phyloP scores from a whole-genome alignment of 2,113 vertebrate species.

The Elephas maximus region DNA sequence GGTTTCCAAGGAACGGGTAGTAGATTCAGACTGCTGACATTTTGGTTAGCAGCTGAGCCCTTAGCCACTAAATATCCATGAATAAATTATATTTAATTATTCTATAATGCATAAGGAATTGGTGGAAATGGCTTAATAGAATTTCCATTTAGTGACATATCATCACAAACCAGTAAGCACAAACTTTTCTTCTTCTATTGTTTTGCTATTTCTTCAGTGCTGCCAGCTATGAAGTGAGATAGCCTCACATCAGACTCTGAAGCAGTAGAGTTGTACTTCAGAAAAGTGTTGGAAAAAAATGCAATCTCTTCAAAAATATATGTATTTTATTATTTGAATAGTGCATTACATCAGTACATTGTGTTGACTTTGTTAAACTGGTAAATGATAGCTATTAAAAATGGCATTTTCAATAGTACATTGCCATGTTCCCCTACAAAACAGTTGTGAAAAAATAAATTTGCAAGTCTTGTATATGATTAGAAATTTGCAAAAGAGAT shows the following conservation, averaged over 20 bases:
- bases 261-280: not conserved
- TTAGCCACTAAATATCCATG: not conserved
- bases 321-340: not conserved
- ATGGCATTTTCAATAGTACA: not conserved
- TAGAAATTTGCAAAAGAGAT: constrained; percentile 39
- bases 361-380: not conserved
- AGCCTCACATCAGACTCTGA: not conserved
- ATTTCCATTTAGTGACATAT: not conserved
- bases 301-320: not conserved
- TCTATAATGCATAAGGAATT: constrained; percentile 18
- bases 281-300: constrained; percentile 40
- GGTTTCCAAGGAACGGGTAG: no score
- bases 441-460: not conserved
- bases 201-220: not conserved
- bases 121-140: not conserved
- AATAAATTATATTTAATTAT: constrained; percentile 42
- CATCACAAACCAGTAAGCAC: not conserved
- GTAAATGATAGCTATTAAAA: constrained; percentile 35
- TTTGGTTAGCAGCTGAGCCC: no score
- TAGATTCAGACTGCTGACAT: no score
- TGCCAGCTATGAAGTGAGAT: constrained; percentile 28
- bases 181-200: not conserved
- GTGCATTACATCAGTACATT: constrained; percentile 1
- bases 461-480: constrained; percentile 11
- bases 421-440: not conserved